phyloP scores from a whole-genome alignment of 2,888 invertebrate species.

The Amphipyra tragopoginis region DNA sequence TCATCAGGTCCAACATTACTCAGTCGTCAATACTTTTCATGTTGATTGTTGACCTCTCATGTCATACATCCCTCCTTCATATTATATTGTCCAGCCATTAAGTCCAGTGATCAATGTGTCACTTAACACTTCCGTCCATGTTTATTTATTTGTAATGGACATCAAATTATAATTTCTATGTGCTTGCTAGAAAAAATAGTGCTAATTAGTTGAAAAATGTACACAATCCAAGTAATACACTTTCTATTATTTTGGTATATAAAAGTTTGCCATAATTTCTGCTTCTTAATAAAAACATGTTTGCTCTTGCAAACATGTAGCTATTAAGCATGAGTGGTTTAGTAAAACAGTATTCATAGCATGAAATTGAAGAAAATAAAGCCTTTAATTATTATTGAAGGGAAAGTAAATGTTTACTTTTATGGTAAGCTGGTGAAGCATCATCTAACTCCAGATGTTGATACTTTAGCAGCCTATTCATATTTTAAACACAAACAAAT shows the following conservation, averaged over 20 bases:
- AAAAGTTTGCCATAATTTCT: constrained; percentile 7
- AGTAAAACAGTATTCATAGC: constrained; percentile 69
- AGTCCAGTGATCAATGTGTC: constrained; percentile 63
- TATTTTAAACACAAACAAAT: no score
- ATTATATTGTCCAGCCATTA: constrained; percentile 46
- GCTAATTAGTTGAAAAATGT: constrained; percentile 46
- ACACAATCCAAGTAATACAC: constrained; percentile 31
- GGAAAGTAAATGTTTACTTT: no score
- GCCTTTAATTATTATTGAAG: no score
- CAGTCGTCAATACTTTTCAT: constrained; percentile 76
- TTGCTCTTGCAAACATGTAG: constrained; percentile 35
- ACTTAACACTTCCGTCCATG: constrained; percentile 86
- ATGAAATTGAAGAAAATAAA: constrained; percentile 50
- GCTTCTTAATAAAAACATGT: constrained; percentile 42
- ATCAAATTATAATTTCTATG: constrained; percentile 60
- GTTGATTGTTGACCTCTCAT: constrained; percentile 70
- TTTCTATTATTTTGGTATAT: constrained; percentile 9
- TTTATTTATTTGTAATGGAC: constrained; percentile 67
- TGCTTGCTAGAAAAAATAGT: constrained; percentile 76
- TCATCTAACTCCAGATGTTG: background rate
- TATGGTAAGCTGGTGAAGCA: no score
- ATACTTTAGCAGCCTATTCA: background rate
- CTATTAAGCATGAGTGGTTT: constrained; percentile 25
- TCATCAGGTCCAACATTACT: constrained; percentile 80
- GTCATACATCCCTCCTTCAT: constrained; percentile 63